Percentiles rank a stretch among this genome's conserved stretches.
phyloP scores from a whole-genome alignment of 1,140 invertebrate species.

The Micrasema longulum region DNA sequence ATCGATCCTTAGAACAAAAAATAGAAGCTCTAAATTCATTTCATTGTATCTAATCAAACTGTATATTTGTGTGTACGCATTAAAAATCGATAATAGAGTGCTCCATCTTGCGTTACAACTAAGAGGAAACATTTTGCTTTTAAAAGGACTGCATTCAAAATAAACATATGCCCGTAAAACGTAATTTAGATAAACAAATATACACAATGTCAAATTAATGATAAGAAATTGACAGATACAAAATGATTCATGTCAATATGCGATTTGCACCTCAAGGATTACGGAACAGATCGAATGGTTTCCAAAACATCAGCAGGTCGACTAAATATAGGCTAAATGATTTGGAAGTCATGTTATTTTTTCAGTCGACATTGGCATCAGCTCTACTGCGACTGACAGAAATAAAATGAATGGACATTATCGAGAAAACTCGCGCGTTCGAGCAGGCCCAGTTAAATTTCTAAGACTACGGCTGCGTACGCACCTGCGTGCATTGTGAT shows the following conservation, averaged over 20 bases:
- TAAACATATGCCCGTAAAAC: no score
- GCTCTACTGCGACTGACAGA: constrained; percentile 63
- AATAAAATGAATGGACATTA: constrained; percentile 68
- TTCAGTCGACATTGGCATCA: constrained; percentile 31
- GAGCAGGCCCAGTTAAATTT: constrained; percentile 87
- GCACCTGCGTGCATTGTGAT: constrained; percentile 84
- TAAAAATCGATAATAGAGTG: constrained; percentile 30
- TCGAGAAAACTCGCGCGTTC: constrained; percentile 65
- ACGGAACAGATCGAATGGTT: no score
- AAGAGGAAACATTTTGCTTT: no score
- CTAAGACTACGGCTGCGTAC: constrained; percentile 88
- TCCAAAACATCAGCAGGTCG: neutral
- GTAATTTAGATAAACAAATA: no score
- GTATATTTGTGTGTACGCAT: neutral
- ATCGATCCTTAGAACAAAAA: no score
- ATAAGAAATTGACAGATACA: no score
- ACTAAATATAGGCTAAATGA: constrained; percentile 5
- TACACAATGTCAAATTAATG: no score
- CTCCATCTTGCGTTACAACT: neutral
- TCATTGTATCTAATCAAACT: neutral
- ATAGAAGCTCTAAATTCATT: constrained; percentile 1
- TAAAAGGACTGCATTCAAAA: no score
- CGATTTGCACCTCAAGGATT: no score
- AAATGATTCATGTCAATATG: no score
- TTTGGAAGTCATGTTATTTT: constrained; percentile 22